Evolutionary conservation across 2,113 vertebrate genomes (phyloP).

Genomic region (Dipodomys ordii): DNA sequence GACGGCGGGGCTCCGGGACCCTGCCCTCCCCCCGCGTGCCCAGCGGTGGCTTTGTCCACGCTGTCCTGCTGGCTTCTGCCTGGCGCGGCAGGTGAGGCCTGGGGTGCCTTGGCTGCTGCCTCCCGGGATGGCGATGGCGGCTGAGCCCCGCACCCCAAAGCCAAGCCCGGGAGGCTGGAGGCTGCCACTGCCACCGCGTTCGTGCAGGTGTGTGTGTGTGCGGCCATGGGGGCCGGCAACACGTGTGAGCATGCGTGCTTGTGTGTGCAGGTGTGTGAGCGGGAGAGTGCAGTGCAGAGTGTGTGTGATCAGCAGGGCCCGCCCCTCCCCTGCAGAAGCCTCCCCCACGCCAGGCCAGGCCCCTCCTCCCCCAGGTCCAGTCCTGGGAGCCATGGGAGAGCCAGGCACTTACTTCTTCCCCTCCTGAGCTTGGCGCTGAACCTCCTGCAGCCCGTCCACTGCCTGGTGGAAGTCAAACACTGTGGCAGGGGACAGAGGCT

Average conservation of each 20-base stretch:
- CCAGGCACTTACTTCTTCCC: conserved; percentile 94
- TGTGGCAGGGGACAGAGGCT: conserved; percentile 77
- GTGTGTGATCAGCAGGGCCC: rapidly evolving
- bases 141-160: too few species aligned
- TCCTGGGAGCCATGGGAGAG: background rate
- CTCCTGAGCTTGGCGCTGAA: conserved; percentile 96
- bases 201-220: too few species aligned
- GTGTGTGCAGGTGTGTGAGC: background rate
- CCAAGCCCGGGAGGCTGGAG: background rate
- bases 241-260: rapidly evolving
- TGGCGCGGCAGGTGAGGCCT: too few species aligned
- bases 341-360: too few species aligned
- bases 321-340: too few species aligned
- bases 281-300: background rate
- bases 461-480: conserved; percentile 99
- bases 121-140: too few species aligned
- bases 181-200: background rate
- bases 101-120: too few species aligned
- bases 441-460: conserved; percentile 97
- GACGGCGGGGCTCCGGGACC: too few species aligned
- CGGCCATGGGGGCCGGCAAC: too few species aligned
- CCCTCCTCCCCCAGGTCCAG: rapidly evolving
- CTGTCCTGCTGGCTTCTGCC: too few species aligned
- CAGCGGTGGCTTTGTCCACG: too few species aligned
- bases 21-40: too few species aligned